phyloP scores from a whole-genome alignment of 2,888 invertebrate genomes.

The Lithophane ornitopus region DNA sequence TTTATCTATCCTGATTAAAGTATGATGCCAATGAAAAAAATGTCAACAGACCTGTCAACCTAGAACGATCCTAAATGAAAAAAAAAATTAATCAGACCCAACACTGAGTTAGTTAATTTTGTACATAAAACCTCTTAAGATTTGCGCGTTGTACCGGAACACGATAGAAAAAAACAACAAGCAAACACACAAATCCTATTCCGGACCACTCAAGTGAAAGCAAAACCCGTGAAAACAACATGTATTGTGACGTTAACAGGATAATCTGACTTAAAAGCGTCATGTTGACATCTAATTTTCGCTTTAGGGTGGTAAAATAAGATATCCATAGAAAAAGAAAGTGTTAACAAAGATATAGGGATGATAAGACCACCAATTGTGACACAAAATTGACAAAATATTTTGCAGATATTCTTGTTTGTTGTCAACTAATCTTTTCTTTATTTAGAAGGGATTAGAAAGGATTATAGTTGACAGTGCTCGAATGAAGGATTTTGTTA shows the following conservation, averaged over 20 bases:
- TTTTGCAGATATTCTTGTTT: constrained; percentile 80
- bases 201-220: constrained; percentile 69
- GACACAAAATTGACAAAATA: constrained; percentile 88
- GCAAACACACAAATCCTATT: constrained; percentile 46
- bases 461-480: constrained; percentile 62
- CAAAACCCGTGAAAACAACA: constrained; percentile 76
- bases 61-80: not conserved
- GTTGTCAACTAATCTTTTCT: constrained; percentile 76
- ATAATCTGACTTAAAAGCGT: constrained; percentile 76
- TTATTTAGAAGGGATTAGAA: constrained; percentile 76
- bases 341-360: constrained; percentile 74
- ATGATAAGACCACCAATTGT: constrained; percentile 86
- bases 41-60: not conserved
- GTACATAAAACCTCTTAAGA: constrained; percentile 21
- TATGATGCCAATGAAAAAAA: not conserved
- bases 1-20: not conserved
- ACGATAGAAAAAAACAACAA: constrained; percentile 32
- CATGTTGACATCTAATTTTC: constrained; percentile 86
- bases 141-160: constrained; percentile 39
- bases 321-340: constrained; percentile 78
- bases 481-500: constrained; percentile 63
- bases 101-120: constrained; percentile 28
- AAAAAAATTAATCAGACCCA: not conserved
- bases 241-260: constrained; percentile 73
- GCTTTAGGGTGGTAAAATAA: constrained; percentile 60